Evolutionary conservation across 2,888 invertebrate species (phyloP), one percentile per base, ranked within the genome.

Genomic region (Patella caerulea): DNA sequence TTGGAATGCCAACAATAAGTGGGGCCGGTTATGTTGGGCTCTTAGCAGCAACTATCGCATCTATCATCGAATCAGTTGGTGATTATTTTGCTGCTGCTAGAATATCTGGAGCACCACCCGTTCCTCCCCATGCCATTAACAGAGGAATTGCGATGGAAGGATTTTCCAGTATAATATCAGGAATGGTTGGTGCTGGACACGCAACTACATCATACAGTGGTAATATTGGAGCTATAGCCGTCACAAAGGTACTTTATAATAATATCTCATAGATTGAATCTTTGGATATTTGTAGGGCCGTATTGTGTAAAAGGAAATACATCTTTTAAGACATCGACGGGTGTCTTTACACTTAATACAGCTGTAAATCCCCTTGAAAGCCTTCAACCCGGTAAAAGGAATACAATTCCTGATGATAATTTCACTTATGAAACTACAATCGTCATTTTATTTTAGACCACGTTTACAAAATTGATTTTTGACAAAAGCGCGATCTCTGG

Each of bases 151-250:
- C 95, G 70, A 94, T 95, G 0, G 97, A 97, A 91, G 97, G 96
- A 0, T 90, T 96, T 0, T 96, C 96, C 19, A 96, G 96, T 0
- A 93, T 96, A 74, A 92, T 97, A 69, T 96, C 96, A 0, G 97
- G 96, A 0, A 93, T 96, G 15, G 95, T 96, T 94, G 97, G 97
- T 17, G 94, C 95, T 53, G 96, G 96, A 0, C 96, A 96, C 88
- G 96, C 96, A 0, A 96, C 96, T 74, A 97, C 96, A 84, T 96
- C 96, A 3, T 97, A 97, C 88, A 96, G 96, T 72, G 96, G 96
- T 90, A 97, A 97, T 90, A 96, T 97, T 59, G 97, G 96, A 0
- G 96, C 96, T 2, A 96, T 97, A 83, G 96, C 96, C 59, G 95
- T 96, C 2, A 96, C 96, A 3, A 95, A 95, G 93, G 96, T 95